Percentiles rank a stretch among this genome's conserved stretches.
These are phyloP conservation scores for Nasonia vitripennis DNA, from an alignment of 1,140 invertebrate species.

Conservation along the genomic window DNA sequence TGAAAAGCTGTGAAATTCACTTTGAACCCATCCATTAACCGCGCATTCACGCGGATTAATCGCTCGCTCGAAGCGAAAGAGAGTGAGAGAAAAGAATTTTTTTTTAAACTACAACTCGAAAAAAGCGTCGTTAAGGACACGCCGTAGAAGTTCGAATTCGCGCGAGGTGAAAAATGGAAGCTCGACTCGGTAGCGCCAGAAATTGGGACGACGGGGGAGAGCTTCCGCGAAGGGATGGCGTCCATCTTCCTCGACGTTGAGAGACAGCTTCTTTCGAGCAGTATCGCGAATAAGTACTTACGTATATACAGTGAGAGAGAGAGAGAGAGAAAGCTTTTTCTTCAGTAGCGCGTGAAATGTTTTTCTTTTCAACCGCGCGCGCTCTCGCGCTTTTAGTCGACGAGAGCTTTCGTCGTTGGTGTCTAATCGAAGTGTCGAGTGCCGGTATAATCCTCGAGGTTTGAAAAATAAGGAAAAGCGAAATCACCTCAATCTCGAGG, in stretches of 20 bases:
- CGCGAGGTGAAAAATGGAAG: too few relatives aligned
- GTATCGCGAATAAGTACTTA: neutral
- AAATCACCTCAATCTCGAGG: slow-evolving; percentile 7
- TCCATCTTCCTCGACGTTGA: neutral
- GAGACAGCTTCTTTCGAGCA: neutral
- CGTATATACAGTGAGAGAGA: too few relatives aligned
- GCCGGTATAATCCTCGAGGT: too few relatives aligned
- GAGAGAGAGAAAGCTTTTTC: neutral
- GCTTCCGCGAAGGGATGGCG: neutral
- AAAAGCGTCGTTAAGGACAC: too few relatives aligned
- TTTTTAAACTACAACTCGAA: too few relatives aligned
- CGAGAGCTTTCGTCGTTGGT: neutral
- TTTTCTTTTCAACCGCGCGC: neutral
- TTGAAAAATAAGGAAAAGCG: neutral
- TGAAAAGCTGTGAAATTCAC: neutral
- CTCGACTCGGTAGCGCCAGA: neutral
- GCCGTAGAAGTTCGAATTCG: too few relatives aligned
- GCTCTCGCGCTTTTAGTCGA: neutral
- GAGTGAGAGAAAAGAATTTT: too few relatives aligned
- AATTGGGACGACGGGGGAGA: neutral
- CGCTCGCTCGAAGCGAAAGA: too few relatives aligned
- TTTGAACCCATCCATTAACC: neutral
- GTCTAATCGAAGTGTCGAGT: too few relatives aligned
- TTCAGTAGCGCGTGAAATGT: neutral
- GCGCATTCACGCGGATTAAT: neutral